Conservation (phyloP, 23 tunicate species). For the Halocynthia aurantium region DNA sequence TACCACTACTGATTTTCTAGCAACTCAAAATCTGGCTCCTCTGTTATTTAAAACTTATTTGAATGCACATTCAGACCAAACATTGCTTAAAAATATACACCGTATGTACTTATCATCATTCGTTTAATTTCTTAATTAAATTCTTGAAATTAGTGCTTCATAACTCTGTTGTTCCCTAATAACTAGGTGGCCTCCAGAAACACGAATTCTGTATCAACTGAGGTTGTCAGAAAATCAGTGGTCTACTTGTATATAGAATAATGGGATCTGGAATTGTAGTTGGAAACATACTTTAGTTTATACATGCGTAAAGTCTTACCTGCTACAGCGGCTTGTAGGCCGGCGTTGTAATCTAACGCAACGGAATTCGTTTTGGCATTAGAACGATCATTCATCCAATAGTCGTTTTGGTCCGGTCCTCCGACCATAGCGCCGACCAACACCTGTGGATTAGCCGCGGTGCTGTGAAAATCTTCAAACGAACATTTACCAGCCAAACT, state of each 20-base stretch:
- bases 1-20: not conserved
- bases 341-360: constrained; percentile 68
- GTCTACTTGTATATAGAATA: too few species aligned
- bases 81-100: not conserved
- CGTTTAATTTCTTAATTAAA: too few species aligned
- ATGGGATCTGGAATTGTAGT: too few species aligned
- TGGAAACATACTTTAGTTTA: not conserved
- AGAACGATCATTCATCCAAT: constrained; percentile 47
- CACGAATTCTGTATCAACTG: too few species aligned
- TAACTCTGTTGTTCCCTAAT: too few species aligned
- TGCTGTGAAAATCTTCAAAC: constrained; percentile 29
- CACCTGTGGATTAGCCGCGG: constrained; percentile 39
- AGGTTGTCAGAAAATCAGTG: too few species aligned
- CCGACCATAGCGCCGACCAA: constrained; percentile 69
- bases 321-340: constrained; percentile 69
- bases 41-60: not conserved
- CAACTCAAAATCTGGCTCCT: not conserved
- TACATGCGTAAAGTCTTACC: constrained; percentile 32
- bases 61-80: not conserved
- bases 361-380: constrained; percentile 58
- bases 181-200: too few species aligned
- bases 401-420: constrained; percentile 51
- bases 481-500: constrained; percentile 47
- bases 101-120: too few species aligned
- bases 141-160: too few species aligned